A percentile compares a stretch with the other conserved stretches of the same genome.
Conservation (phyloP, 2,888 invertebrate genomes). For the Uloborus plumipes region DNA sequence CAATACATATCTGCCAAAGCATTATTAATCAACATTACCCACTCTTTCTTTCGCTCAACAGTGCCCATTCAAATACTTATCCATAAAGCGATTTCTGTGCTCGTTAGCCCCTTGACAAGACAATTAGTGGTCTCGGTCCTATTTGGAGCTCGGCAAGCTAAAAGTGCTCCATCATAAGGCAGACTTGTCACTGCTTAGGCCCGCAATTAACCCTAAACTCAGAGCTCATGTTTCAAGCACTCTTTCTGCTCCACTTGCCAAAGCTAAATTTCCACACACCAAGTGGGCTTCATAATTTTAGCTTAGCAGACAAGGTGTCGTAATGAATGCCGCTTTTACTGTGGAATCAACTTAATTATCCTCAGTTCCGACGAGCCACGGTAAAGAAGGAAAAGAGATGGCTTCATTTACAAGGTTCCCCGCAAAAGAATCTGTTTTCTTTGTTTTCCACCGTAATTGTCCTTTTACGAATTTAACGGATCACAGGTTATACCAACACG, state of each 20-base stretch:
- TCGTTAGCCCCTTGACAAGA: conserved; percentile 60
- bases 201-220: conserved; percentile 57
- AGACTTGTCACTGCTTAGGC: conserved; percentile 47
- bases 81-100: conserved; percentile 22
- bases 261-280: conserved; percentile 52
- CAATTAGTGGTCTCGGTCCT: conserved; percentile 57
- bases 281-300: conserved; percentile 52
- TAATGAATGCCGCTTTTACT: conserved; percentile 57
- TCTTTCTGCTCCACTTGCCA: conserved; percentile 46
- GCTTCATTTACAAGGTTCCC: conserved; percentile 31
- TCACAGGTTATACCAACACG: too few relatives aligned
- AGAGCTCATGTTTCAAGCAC: conserved; percentile 56
- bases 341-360: conserved; percentile 59
- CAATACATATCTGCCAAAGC: conserved; percentile 48
- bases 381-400: conserved; percentile 23
- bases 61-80: conserved; percentile 38
- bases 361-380: conserved; percentile 25
- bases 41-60: not conserved
- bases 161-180: conserved; percentile 58
- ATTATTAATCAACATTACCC: conserved; percentile 32
- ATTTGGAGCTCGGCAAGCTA: conserved; percentile 46
- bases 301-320: conserved; percentile 61
- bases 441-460: too few relatives aligned
- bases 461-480: too few relatives aligned
- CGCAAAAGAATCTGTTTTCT: conserved; percentile 18